Base-by-base conservation (phyloP, 2,797 vertebrate genomes). In the Bryconaethiops microstoma region DNA sequence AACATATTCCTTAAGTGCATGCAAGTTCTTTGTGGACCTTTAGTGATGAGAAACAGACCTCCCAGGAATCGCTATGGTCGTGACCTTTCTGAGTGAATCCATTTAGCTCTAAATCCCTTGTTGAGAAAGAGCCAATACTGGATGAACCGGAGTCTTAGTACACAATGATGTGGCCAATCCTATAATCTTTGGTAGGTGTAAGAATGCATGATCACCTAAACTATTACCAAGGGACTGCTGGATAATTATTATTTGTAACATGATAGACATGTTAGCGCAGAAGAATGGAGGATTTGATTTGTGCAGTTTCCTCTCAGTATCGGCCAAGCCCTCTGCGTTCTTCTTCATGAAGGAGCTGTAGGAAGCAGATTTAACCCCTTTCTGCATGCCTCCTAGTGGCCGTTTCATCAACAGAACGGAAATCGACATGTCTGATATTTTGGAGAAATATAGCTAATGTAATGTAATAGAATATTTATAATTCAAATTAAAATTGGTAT, bases 221-320 rank as follows among this genome's bases (percentile, higher is more conserved):
- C 25, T 68, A 40, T 84, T 78, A 87, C 86, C 69, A 82, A 50
- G 83, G 52, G 68, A 19, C 42, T n/a, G 16, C 48, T 70, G 54
- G 55, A 23, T 75, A 81, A 84, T 84, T 79, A 45, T 82, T 81
- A 86, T 78, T 76, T 80, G 77, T 79, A 25, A 74, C 64, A 19
- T 64, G 50, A 78, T 74, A 75, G 84, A 82, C 39, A 68, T 74
- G 68, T 71, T 54, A 25, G 21, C 16, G 42, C 67, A 50, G 67
- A 21, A 40, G 35, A 35, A 35, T 2, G 35, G 35, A 35, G 35
- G 45, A 50, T 70, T 70, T 50, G 21, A 50, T 50, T 48, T 70
- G 21, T 50, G n/a, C 45, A 14, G 12, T 70, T 50, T 14, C 67
- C 13, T 70, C 13, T 70, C 67, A 70, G 67, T 50, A 70, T 9